phyloP scores from a whole-genome alignment of 2,888 invertebrate genomes.

The Melinaea menophilus region DNA sequence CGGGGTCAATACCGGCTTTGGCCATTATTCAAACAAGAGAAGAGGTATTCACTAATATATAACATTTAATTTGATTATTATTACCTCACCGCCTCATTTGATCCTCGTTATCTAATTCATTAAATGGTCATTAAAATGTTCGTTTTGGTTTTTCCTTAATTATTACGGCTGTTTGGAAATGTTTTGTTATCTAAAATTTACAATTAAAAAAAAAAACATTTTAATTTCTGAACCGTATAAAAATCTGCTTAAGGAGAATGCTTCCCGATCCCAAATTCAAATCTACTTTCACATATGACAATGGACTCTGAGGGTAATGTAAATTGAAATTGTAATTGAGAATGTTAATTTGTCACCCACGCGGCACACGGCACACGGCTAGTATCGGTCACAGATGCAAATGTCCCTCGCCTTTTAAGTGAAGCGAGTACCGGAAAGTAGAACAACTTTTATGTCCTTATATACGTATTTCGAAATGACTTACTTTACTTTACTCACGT shows the following conservation, averaged over 20 bases:
- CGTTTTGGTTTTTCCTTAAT: no score
- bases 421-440: constrained; percentile 42
- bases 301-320: no score
- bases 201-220: no score
- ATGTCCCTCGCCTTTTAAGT: constrained; percentile 51
- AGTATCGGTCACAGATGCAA: constrained; percentile 55
- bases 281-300: no score
- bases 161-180: no score
- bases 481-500: no score
- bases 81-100: background rate
- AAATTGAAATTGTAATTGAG: constrained; percentile 9
- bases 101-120: background rate
- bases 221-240: no score
- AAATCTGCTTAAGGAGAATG: no score
- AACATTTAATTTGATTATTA: constrained; percentile 9
- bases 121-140: no score
- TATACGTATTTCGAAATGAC: no score
- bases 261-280: no score
- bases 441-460: constrained; percentile 34
- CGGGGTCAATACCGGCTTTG: constrained; percentile 63
- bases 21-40: constrained; percentile 36
- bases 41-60: constrained; percentile 12
- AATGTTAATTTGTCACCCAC: constrained; percentile 27
- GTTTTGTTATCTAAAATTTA: no score
- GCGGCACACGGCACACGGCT: constrained; percentile 48